Conservation (phyloP, 2,797 vertebrate species). For the Microchirus variegatus region DNA sequence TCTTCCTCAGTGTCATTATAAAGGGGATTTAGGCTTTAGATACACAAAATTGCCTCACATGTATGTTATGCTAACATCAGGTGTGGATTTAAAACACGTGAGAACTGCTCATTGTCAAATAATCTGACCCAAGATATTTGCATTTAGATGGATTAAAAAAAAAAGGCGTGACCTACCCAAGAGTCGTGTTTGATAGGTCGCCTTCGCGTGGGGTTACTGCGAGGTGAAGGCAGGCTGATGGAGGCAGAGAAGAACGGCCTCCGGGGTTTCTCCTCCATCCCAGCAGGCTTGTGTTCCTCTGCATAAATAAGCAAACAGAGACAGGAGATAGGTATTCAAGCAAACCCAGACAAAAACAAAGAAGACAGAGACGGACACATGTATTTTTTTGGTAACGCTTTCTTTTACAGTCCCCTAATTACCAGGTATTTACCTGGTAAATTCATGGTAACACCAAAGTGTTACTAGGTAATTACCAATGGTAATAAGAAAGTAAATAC, state of each 20-base stretch:
- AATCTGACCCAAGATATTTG: neutral
- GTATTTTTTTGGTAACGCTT: no score
- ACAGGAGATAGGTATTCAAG: neutral
- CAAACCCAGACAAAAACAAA: neutral
- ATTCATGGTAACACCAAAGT: no score
- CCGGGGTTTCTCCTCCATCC: slow-evolving; percentile 67
- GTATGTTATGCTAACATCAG: no score
- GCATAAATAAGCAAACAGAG: slow-evolving; percentile 4
- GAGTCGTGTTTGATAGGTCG: slow-evolving; percentile 83
- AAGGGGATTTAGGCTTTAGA: no score
- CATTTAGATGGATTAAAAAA: neutral
- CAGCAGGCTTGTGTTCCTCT: slow-evolving; percentile 59
- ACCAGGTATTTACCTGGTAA: no score
- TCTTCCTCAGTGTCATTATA: no score
- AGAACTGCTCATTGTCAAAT: no score
- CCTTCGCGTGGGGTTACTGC: slow-evolving; percentile 74
- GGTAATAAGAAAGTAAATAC: no score
- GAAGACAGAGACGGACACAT: neutral
- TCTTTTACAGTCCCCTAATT: no score
- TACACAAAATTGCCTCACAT: no score
- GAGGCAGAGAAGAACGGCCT: slow-evolving; percentile 78
- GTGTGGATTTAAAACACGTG: no score
- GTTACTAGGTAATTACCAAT: no score
- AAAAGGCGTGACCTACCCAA: slow-evolving; percentile 71
- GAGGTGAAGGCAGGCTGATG: slow-evolving; percentile 77